phyloP scores from a whole-genome alignment of 37 sponge, comb jelly and placozoan genomes.

The Geodia barretti region DNA sequence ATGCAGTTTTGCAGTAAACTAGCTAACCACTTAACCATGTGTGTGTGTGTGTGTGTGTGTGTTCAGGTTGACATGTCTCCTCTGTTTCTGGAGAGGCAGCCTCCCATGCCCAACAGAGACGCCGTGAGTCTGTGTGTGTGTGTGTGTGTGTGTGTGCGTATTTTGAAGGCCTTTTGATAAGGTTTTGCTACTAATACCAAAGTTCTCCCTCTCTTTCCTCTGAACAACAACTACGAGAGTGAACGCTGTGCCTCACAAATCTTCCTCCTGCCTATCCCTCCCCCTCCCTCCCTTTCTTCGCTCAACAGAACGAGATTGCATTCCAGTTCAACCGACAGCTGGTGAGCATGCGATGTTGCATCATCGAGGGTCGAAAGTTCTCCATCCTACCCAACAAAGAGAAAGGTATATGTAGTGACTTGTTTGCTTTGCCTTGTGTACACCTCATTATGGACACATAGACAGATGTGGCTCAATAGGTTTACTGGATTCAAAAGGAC shows the following conservation, averaged over 20 bases:
- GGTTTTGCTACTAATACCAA: no score
- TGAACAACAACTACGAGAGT: no score
- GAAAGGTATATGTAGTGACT: slow-evolving; percentile 38
- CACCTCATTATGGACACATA: no score
- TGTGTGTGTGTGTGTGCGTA: no score
- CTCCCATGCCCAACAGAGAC: slow-evolving; percentile 73
- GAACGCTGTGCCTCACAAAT: no score
- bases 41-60: no score
- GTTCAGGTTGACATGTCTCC: slow-evolving; percentile 81
- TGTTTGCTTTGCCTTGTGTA: not conserved
- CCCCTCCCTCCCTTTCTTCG: no score
- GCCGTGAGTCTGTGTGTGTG: slow-evolving; percentile 58
- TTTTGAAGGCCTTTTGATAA: no score
- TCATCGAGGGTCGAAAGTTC: slow-evolving; percentile 89
- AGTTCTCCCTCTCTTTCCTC: no score
- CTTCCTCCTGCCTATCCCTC: no score
- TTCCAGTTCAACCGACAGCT: slow-evolving; percentile 34
- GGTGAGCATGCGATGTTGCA: slow-evolving; percentile 80
- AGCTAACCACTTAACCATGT: not conserved
- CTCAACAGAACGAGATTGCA: slow-evolving; percentile 30
- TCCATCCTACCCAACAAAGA: slow-evolving; percentile 82
- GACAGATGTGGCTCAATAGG: not conserved
- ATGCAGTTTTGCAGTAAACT: not conserved
- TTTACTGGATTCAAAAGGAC: no score
- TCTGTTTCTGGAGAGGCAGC: slow-evolving; percentile 72